Percentiles rank a stretch among this genome's conserved stretches.
phyloP scores from a whole-genome alignment of 2,113 vertebrate genomes.

The Pandion haliaetus region DNA sequence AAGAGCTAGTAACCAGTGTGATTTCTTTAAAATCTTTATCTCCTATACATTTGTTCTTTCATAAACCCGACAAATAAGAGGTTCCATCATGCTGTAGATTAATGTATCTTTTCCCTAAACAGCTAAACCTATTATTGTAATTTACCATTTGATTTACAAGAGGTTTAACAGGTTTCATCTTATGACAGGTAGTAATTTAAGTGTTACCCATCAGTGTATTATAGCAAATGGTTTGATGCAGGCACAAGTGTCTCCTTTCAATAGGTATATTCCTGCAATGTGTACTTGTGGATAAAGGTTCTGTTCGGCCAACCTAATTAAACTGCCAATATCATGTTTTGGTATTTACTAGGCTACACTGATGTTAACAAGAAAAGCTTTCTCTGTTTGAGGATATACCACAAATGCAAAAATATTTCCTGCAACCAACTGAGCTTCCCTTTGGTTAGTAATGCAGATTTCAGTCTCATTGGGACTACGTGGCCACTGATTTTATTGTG shows the following conservation, averaged over 20 bases:
- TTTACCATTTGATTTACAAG: neutral
- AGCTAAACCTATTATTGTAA: neutral
- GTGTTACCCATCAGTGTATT: neutral
- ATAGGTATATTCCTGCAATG: neutral
- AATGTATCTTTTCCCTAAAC: neutral
- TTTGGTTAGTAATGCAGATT: neutral
- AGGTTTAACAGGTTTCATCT: neutral
- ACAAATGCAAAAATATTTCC: neutral
- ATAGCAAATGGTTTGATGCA: neutral
- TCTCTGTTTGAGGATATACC: neutral
- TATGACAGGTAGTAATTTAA: conserved; percentile 1
- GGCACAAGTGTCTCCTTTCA: neutral
- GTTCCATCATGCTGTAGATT: neutral
- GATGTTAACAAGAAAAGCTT: neutral
- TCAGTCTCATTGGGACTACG: neutral
- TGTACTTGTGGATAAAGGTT: neutral
- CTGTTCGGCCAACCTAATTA: neutral
- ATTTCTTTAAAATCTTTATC: neutral
- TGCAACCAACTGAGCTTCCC: neutral
- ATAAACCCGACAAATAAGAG: neutral
- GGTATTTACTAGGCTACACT: neutral
- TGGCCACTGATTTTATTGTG: neutral
- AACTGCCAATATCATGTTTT: neutral
- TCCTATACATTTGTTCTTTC: neutral
- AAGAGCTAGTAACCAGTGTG: neutral